These are phyloP conservation scores for Drosophila incognita DNA, from an alignment of 2,888 invertebrate genomes.

Conservation along the genomic window DNA sequence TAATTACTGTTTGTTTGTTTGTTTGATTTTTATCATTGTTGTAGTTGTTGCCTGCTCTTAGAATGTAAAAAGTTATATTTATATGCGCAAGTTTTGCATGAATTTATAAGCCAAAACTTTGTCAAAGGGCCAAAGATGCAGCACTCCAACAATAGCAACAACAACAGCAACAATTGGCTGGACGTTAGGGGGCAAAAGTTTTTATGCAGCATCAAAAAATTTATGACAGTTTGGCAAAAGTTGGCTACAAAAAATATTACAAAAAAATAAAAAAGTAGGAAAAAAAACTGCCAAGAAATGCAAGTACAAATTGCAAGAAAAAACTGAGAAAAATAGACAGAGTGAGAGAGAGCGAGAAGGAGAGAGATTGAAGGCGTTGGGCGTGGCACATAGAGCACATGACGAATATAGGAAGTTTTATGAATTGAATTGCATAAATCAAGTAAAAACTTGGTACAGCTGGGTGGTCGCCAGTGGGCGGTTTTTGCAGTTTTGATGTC, in stretches of 20 bases:
- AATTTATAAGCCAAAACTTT: slow-evolving; percentile 81
- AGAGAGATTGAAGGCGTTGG: slow-evolving; percentile 48
- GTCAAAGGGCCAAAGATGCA: slow-evolving; percentile 53
- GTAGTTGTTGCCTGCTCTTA: slow-evolving; percentile 32
- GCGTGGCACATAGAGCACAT: slow-evolving; percentile 55
- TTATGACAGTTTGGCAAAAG: slow-evolving; percentile 80
- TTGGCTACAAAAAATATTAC: slow-evolving; percentile 45
- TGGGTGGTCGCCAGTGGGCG: background rate
- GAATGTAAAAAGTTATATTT: slow-evolving; percentile 70
- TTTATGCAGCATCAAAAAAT: slow-evolving; percentile 75
- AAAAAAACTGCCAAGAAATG: slow-evolving; percentile 26
- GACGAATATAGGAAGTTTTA: slow-evolving; percentile 71
- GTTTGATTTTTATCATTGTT: slow-evolving; percentile 26
- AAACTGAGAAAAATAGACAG: slow-evolving; percentile 19
- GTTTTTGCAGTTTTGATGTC: slow-evolving; percentile 20
- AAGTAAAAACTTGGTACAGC: slow-evolving; percentile 53
- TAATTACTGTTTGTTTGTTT: slow-evolving; percentile 58
- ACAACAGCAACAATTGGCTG: slow-evolving; percentile 18
- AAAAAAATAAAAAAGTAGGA: slow-evolving; percentile 9
- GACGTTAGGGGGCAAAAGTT: slow-evolving; percentile 48
- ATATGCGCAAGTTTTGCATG: slow-evolving; percentile 79
- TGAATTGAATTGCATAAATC: slow-evolving; percentile 82
- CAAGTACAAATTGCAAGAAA: slow-evolving; percentile 39
- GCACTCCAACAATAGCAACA: slow-evolving; percentile 22
- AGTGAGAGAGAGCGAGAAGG: background rate